These are phyloP conservation scores for Marcusenius ussheri DNA, from an alignment of 2,113 vertebrate species.

Conservation along the genomic window DNA sequence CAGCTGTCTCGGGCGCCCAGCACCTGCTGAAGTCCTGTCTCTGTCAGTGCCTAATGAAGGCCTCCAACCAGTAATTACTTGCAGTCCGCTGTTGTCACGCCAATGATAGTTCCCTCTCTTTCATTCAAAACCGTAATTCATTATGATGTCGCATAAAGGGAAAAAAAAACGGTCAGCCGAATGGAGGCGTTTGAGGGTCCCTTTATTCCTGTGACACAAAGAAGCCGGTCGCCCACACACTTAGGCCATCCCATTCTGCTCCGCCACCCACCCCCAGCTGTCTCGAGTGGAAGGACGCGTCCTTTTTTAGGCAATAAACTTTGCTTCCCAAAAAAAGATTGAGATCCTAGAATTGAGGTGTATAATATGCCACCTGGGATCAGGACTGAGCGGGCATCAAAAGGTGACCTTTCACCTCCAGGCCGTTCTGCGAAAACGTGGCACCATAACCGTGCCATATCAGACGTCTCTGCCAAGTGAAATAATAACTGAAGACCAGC, in stretches of 20 bases:
- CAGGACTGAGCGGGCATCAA: slow-evolving; percentile 18
- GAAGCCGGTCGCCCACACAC: background rate
- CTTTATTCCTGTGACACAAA: slow-evolving; percentile 5
- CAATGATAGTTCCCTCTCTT: background rate
- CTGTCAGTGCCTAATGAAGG: background rate
- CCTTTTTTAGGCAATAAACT: slow-evolving; percentile 4
- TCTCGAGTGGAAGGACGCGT: background rate
- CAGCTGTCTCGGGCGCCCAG: background rate
- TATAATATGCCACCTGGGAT: slow-evolving; percentile 39
- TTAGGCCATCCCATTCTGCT: background rate
- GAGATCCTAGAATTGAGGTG: slow-evolving; percentile 25
- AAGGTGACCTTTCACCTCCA: background rate
- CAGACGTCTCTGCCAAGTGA: slow-evolving; percentile 35
- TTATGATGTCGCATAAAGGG: background rate
- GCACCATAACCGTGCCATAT: background rate
- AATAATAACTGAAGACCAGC: background rate
- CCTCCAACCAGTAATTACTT: background rate
- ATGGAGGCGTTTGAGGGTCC: background rate
- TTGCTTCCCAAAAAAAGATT: slow-evolving; percentile 12
- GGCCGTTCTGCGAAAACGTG: slow-evolving; percentile 5
- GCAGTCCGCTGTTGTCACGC: background rate
- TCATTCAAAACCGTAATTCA: slow-evolving; percentile 1
- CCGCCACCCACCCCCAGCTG: slow-evolving; percentile 16
- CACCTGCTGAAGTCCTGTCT: background rate
- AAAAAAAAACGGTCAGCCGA: background rate